Base-by-base conservation (phyloP, 92 coral and sea anemone genomes). In the Nematostella vectensis region DNA sequence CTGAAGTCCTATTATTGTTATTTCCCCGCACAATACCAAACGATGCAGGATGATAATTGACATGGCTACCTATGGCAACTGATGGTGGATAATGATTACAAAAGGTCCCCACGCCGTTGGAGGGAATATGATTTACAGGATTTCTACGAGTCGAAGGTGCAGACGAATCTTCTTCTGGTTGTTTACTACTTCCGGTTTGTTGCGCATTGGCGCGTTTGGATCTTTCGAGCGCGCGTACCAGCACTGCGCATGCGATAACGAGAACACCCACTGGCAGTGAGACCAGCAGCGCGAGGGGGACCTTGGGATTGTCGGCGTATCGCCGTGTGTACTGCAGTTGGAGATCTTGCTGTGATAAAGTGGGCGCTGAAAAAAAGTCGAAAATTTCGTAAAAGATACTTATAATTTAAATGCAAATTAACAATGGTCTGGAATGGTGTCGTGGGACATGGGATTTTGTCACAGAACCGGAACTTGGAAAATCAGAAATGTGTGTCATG, bases 251-350 rank as follows among this genome's bases (percentile, higher is more conserved):
- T 24, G 55, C 21, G 22, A 65, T 21, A 17, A 65, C 17, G 4
- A 65, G 10, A 3, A 65, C 0, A 28, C 50, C 63, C 27, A 54
- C 63, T 2, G 71, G 71, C 25, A 65, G 21, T 20, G 62, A 50
- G 24, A 65, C 47, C 17, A 65, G 42, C 11, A 65, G 23, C 13
- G 71, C 71, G 39, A 65, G 40, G 12, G 71, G 71, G 2, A 65
- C n/a, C 20, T 53, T 18, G 18, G 12, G 63, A 11, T 48, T 26
- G 4, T 27, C 9, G 4, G 31, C 63, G 53, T 25, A 40, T 27
- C 16, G 1, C 20, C 42, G 25, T 0, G 37, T 30, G 45, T 54
- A 39, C 24, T 13, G 50, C 48, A 21, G 17, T 38, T 53, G 60
- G 4, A 27, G 4, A 10, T 54, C 51, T 4, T 1, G 9, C 15